A percentile compares a stretch with the other conserved stretches of the same genome.
These are phyloP conservation scores for Linnaemya tessellans DNA, from an alignment of 2,888 invertebrate genomes.

Conservation along the genomic window DNA sequence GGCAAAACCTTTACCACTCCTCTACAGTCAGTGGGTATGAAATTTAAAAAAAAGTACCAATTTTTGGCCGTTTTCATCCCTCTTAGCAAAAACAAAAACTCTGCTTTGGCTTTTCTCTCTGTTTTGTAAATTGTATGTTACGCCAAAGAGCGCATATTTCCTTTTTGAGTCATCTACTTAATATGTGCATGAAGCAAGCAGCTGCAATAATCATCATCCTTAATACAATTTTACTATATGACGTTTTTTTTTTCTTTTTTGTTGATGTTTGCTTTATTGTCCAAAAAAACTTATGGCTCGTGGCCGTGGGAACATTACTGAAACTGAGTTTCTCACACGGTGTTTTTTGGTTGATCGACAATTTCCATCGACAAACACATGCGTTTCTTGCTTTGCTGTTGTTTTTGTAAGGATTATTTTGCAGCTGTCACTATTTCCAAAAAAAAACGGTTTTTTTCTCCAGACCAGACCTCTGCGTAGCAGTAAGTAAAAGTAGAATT, in stretches of 20 bases:
- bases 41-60: slow-evolving; percentile 3
- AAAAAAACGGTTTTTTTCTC: slow-evolving; percentile 3
- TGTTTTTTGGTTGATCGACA: slow-evolving; percentile 75
- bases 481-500: slow-evolving; percentile 62
- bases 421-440: slow-evolving; percentile 80
- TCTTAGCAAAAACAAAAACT: neutral
- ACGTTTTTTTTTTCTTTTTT: slow-evolving; percentile 42
- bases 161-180: slow-evolving; percentile 67
- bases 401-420: slow-evolving; percentile 75
- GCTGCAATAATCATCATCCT: slow-evolving; percentile 71
- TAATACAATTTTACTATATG: slow-evolving; percentile 31
- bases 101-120: slow-evolving; percentile 29
- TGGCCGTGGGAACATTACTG: slow-evolving; percentile 83
- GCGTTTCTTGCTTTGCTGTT: slow-evolving; percentile 76
- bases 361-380: slow-evolving; percentile 74
- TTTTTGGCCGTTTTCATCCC: neutral
- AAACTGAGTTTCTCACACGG: slow-evolving; percentile 83
- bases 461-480: neutral
- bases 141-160: slow-evolving; percentile 57
- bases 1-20: too few species aligned
- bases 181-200: slow-evolving; percentile 58
- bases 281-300: slow-evolving; percentile 82
- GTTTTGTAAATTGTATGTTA: slow-evolving; percentile 40
- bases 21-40: too few species aligned
- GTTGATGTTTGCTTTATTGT: slow-evolving; percentile 28